Conservation (phyloP, 2,888 invertebrate genomes). For the Aphelenchoides bicaudatus region DNA sequence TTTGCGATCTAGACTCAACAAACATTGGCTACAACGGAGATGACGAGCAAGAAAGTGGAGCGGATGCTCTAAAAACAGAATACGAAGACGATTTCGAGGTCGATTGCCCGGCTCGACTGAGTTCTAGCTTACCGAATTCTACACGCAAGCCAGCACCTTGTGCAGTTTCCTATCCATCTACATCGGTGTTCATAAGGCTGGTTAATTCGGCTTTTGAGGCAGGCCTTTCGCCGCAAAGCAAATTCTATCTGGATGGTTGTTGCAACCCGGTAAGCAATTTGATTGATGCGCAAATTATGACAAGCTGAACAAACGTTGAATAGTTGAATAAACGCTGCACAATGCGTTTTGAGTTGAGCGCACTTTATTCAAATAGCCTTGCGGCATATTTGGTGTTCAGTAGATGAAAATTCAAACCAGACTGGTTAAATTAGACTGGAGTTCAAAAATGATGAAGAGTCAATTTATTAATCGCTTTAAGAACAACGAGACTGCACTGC, state of each 20-base stretch:
- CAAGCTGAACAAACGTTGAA: no score
- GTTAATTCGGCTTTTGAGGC: conserved; percentile 30
- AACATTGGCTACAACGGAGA: conserved; percentile 10
- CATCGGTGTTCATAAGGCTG: conserved; percentile 43
- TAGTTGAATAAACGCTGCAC: no score
- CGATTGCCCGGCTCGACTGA: conserved; percentile 7
- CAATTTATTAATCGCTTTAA: conserved; percentile 41
- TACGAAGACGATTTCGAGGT: conserved; percentile 9
- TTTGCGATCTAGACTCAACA: background rate
- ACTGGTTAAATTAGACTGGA: no score
- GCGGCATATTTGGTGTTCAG: no score
- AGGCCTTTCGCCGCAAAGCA: conserved; percentile 17
- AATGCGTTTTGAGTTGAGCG: no score
- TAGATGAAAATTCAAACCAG: conserved; percentile 12
- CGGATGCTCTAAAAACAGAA: conserved; percentile 6
- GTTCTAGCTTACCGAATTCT: conserved; percentile 32
- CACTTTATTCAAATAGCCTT: no score
- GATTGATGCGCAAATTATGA: no score
- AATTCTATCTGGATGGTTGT: conserved; percentile 30
- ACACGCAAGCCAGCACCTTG: conserved; percentile 34
- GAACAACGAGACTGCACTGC: conserved; percentile 66
- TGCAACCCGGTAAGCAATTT: no score
- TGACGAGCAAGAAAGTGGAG: conserved; percentile 20
- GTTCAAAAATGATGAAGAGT: conserved; percentile 12
- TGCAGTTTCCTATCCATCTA: conserved; percentile 42